Evolutionary conservation across 2,888 invertebrate genomes (phyloP).

Genomic region (Panzeria rudis): DNA sequence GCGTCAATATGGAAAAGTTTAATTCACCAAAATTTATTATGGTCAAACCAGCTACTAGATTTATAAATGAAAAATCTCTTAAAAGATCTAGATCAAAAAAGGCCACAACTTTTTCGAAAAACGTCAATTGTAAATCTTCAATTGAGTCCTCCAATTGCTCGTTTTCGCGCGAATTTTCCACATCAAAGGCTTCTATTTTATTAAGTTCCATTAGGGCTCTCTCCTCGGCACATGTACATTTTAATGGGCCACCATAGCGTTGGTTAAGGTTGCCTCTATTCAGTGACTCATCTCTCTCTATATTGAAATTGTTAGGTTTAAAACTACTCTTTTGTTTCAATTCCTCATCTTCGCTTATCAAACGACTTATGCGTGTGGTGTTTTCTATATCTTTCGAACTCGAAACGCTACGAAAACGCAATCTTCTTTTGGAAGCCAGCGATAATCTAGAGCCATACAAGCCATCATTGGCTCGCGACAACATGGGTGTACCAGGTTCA

Average conservation of each 20-base stretch:
- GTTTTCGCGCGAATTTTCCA: background rate
- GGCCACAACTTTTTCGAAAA: slow-evolving; percentile 85
- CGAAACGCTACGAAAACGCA: slow-evolving; percentile 77
- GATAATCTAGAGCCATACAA: slow-evolving; percentile 81
- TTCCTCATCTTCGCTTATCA: slow-evolving; percentile 77
- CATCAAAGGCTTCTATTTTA: slow-evolving; percentile 56
- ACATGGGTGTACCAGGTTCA: slow-evolving; percentile 88
- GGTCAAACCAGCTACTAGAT: slow-evolving; percentile 89
- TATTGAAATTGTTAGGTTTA: slow-evolving; percentile 80
- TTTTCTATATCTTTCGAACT: slow-evolving; percentile 79
- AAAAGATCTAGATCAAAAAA: slow-evolving; percentile 90
- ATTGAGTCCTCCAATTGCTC: slow-evolving; percentile 31
- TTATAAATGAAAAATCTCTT: slow-evolving; percentile 88
- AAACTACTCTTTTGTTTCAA: slow-evolving; percentile 75
- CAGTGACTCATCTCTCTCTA: slow-evolving; percentile 79
- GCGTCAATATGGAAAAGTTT: slow-evolving; percentile 89
- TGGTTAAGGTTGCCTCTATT: slow-evolving; percentile 67
- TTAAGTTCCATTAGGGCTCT: slow-evolving; percentile 75
- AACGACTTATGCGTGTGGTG: slow-evolving; percentile 74
- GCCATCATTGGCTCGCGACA: slow-evolving; percentile 84
- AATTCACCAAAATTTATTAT: slow-evolving; percentile 89
- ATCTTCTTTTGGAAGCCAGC: slow-evolving; percentile 76
- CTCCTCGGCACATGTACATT: slow-evolving; percentile 79
- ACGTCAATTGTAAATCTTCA: slow-evolving; percentile 75
- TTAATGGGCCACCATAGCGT: slow-evolving; percentile 71